Conservation (phyloP, 2,888 invertebrate genomes). For the Elysia crispata region DNA sequence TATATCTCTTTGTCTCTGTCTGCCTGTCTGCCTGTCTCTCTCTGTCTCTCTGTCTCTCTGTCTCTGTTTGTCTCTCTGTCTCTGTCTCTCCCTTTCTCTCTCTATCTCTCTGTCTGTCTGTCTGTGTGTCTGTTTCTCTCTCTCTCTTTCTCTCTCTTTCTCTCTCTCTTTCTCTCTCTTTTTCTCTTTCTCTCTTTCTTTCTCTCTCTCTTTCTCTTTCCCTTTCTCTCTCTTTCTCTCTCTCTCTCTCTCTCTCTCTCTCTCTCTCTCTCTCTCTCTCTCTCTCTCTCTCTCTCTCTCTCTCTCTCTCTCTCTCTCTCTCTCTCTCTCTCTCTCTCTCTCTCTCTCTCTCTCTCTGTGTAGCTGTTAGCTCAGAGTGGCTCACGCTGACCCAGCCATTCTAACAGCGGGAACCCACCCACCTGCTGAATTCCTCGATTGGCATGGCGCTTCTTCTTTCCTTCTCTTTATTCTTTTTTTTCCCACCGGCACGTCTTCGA, state of each 20-base stretch:
- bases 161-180: too few species aligned
- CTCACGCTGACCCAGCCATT: too few species aligned
- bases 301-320: neutral
- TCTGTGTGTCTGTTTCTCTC: neutral
- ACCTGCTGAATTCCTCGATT: too few species aligned
- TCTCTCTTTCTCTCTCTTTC: too few species aligned
- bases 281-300: constrained; percentile 20
- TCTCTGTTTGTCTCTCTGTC: constrained; percentile 24
- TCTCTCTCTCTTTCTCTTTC: constrained; percentile 1
- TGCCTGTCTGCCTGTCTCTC: constrained; percentile 5
- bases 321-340: neutral
- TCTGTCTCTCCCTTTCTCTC: constrained; percentile 7
- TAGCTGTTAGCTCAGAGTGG: neutral
- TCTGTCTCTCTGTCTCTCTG: constrained; percentile 15
- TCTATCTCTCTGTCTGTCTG: neutral
- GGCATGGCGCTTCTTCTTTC: too few species aligned
- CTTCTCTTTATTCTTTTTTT: too few species aligned
- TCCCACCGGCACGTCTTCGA: too few species aligned
- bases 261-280: constrained; percentile 29
- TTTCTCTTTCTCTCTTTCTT: constrained; percentile 1
- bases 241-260: constrained; percentile 10
- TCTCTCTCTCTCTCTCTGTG: neutral
- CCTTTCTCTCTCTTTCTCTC: neutral
- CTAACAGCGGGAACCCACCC: too few species aligned
- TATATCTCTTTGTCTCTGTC: neutral